These are phyloP conservation scores for Prionailurus bengalensis DNA, from an alignment of 2,113 vertebrate genomes.

Conservation along the genomic window DNA sequence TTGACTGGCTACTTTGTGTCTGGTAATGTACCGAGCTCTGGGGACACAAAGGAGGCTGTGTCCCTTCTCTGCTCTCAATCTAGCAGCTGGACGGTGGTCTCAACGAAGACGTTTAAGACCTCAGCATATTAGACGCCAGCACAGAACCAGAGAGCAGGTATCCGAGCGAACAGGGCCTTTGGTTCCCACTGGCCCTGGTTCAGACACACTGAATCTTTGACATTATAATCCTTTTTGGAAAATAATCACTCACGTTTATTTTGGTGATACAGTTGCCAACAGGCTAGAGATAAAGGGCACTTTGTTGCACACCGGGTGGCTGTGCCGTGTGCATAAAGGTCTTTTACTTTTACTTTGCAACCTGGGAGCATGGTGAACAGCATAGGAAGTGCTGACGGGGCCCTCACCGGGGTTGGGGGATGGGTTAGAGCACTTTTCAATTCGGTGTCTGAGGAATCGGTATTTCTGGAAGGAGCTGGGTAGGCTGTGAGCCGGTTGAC, in stretches of 20 bases:
- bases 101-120: neutral
- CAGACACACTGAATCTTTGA: neutral
- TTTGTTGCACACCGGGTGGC: no score
- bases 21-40: neutral
- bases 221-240: neutral
- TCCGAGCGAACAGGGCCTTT: neutral
- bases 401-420: neutral
- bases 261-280: neutral
- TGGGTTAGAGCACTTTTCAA: neutral
- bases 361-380: neutral
- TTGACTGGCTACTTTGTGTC: neutral
- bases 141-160: neutral
- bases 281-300: neutral
- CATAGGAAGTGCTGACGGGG: neutral
- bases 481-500: neutral
- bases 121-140: neutral
- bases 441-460: neutral
- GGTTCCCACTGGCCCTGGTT: no score
- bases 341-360: neutral
- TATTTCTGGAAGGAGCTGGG: neutral
- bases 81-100: neutral
- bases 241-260: neutral
- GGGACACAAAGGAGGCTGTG: neutral
- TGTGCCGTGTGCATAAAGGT: accelerated
- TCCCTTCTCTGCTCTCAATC: neutral